Conservation (phyloP, 2,797 vertebrate species). For the Galagoides demidoff region DNA sequence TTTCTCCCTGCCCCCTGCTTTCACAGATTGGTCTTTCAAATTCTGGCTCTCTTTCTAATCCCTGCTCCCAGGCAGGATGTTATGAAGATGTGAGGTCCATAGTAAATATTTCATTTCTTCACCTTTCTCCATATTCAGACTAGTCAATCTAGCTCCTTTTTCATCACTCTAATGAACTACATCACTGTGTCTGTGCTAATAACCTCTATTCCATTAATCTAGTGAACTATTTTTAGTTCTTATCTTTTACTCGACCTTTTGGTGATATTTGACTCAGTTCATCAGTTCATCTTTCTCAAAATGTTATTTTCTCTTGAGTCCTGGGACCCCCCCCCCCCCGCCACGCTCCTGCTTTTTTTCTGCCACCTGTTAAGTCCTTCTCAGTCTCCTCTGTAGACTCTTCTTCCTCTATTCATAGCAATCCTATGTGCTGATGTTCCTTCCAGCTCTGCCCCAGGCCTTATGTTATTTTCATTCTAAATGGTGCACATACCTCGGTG, state of each 20-base stretch:
- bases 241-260: neutral
- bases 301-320: neutral
- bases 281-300: neutral
- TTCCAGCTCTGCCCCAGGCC: neutral
- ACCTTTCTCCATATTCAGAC: neutral
- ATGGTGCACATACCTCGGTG: neutral
- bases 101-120: neutral
- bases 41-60: neutral
- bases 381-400: neutral
- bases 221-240: neutral
- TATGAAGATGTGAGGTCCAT: neutral
- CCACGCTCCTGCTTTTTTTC: neutral
- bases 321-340: neutral
- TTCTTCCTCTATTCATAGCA: neutral
- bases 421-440: neutral
- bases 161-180: neutral
- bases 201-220: neutral
- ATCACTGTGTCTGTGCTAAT: neutral
- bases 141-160: neutral
- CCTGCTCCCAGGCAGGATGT: neutral
- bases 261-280: neutral
- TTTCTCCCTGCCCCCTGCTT: neutral
- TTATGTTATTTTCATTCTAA: slow-evolving; percentile 4
- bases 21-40: neutral
- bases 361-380: neutral